Evolutionary conservation across 1,140 invertebrate genomes (phyloP), one percentile per base, ranked within the genome.

Genomic region (Hypsibius dujardini): DNA sequence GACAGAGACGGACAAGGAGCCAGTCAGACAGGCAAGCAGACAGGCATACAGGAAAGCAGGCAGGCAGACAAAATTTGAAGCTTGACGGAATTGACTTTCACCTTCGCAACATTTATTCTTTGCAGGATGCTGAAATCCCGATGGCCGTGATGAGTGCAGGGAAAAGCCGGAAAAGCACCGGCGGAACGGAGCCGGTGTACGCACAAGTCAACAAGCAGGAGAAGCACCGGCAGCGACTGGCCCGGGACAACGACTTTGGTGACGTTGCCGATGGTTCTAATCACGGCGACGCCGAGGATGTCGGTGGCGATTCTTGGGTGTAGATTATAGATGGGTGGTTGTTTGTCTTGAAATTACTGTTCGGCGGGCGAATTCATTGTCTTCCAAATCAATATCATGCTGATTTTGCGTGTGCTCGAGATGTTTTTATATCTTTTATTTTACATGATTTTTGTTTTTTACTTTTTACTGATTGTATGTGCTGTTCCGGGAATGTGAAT

Each of bases 151-250:
- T 45, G 12, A 67, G 42, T 42, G n/a, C 50, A 12, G 50, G 7
- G n/a, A 56, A n/a, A 7, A 56, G 7, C 50, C 7, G n/a, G 50
- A 56, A 56, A 12, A n/a, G 50, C n/a, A 56, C 50, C 7, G n/a
- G 50, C 7, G 50, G 50, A 12, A 56, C 75, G 71, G 87, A 88
- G 80, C 87, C 87, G 74, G 81, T 88, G 59, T 88, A 88, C 80
- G 87, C 87, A 77, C 86, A 88, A 83, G 87, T 88, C 74, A 88
- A 88, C 78, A 84, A 87, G 79, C 12, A 12, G 12, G 86, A 87
- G 78, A 87, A 87, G 81, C 88, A 88, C 79, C 85, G 86, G 76
- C 86, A 85, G 77, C 82, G 85, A 72, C 84, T 71, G 45, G 45
- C 3, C 12, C 62, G 62, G 42, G 62, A 67, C 12, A 67, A 67